phyloP scores from a whole-genome alignment of 2,113 vertebrate genomes.

The Misgurnus anguillicaudatus region DNA sequence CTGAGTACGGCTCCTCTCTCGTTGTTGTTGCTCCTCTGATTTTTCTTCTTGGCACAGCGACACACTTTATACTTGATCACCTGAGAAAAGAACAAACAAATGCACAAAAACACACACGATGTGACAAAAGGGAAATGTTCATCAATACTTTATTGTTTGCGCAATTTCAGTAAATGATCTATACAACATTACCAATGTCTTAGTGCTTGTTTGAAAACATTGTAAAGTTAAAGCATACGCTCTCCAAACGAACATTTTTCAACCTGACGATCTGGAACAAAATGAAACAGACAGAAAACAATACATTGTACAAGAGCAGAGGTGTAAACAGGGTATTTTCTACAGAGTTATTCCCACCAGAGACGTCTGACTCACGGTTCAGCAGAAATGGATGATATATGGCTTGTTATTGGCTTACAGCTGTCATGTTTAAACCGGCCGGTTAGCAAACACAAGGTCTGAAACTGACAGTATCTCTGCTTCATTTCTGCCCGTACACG shows the following conservation, averaged over 20 bases:
- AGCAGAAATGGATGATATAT: conserved; percentile 13
- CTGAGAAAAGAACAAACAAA: conserved; percentile 66
- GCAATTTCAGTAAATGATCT: no score
- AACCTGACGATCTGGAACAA: neutral
- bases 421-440: neutral
- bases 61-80: conserved; percentile 94
- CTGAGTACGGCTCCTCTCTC: conserved; percentile 93
- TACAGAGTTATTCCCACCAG: neutral
- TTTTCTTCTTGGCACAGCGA: conserved; percentile 86
- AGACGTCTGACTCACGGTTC: neutral
- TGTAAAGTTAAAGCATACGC: neutral
- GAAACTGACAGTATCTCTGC: conserved; percentile 26
- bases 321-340: neutral
- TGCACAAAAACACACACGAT: neutral
- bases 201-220: no score
- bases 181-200: no score
- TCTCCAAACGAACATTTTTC: neutral
- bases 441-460: conserved; percentile 15
- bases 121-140: no score
- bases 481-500: conserved; percentile 11
- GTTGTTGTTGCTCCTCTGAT: conserved; percentile 91
- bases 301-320: neutral
- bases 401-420: conserved; percentile 17
- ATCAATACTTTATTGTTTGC: no score
- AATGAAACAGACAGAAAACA: neutral